These are phyloP conservation scores for Melanostoma mellinum DNA, from an alignment of 2,888 invertebrate species.

Conservation along the genomic window DNA sequence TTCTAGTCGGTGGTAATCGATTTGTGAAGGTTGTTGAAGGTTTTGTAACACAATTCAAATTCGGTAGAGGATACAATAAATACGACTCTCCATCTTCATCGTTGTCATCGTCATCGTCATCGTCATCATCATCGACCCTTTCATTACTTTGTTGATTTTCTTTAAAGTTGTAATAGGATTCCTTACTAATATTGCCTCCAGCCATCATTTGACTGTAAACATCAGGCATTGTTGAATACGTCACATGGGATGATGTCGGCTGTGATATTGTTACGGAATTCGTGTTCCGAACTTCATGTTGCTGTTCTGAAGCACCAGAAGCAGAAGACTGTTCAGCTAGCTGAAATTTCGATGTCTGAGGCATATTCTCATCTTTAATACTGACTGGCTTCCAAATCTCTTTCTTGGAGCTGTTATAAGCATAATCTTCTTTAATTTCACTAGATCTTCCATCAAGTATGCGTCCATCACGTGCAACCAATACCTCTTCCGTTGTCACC, in stretches of 20 bases:
- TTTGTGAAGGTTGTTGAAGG: constrained; percentile 63
- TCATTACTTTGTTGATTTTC: constrained; percentile 7
- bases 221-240: not conserved
- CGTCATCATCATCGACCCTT: constrained; percentile 33
- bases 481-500: constrained; percentile 88
- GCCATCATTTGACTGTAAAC: not conserved
- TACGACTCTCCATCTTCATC: constrained; percentile 61
- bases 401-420: constrained; percentile 86
- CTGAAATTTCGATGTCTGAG: constrained; percentile 40
- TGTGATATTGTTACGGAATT: constrained; percentile 15
- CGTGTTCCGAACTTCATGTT: constrained; percentile 50
- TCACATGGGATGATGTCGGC: not conserved
- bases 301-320: constrained; percentile 41
- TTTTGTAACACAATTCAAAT: constrained; percentile 70
- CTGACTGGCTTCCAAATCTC: constrained; percentile 86
- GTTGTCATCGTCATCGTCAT: constrained; percentile 55
- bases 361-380: constrained; percentile 43
- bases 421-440: constrained; percentile 88
- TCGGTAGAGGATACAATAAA: constrained; percentile 49
- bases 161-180: constrained; percentile 32
- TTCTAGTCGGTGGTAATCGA: constrained; percentile 12
- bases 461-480: constrained; percentile 86
- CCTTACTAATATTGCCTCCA: constrained; percentile 11
- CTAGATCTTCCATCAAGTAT: constrained; percentile 87
- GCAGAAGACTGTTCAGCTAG: constrained; percentile 31